Conservation (phyloP, 2,113 vertebrate genomes). For the Ophthalmotilapia sp. region DNA sequence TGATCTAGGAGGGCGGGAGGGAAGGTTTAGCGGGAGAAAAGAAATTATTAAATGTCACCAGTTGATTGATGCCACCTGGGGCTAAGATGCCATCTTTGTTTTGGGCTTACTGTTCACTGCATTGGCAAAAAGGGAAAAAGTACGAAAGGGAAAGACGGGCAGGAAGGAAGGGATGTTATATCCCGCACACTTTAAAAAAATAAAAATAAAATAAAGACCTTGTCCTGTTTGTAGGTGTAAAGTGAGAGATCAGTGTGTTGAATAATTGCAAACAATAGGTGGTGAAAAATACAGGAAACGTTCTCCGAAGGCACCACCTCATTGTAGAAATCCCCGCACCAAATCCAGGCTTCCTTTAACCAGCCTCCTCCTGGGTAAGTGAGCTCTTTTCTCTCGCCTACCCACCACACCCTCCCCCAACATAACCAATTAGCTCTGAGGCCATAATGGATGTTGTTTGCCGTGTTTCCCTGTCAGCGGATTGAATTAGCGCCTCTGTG, state of each 20-base stretch:
- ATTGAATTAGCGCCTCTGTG: slow-evolving; percentile 65
- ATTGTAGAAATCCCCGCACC: slow-evolving; percentile 13
- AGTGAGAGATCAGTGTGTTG: background rate
- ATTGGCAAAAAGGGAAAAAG: background rate
- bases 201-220: background rate
- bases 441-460: slow-evolving; percentile 74
- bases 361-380: background rate
- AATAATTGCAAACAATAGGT: slow-evolving; percentile 20
- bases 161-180: background rate
- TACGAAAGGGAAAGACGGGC: background rate
- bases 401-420: background rate
- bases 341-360: slow-evolving; percentile 8
- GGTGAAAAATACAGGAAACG: slow-evolving; percentile 24
- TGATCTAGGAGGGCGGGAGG: slow-evolving; percentile 9
- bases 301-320: background rate
- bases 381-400: background rate
- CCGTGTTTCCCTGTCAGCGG: slow-evolving; percentile 68
- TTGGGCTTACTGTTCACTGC: slow-evolving; percentile 24
- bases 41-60: slow-evolving; percentile 63
- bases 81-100: slow-evolving; percentile 50
- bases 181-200: background rate
- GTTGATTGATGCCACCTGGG: slow-evolving; percentile 51
- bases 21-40: background rate
- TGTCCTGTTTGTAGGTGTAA: background rate
- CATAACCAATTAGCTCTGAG: slow-evolving; percentile 68